Percentiles rank a stretch among this genome's conserved stretches.
Conservation (phyloP, 2,797 vertebrate genomes). For the Hephaestus fuliginosus region DNA sequence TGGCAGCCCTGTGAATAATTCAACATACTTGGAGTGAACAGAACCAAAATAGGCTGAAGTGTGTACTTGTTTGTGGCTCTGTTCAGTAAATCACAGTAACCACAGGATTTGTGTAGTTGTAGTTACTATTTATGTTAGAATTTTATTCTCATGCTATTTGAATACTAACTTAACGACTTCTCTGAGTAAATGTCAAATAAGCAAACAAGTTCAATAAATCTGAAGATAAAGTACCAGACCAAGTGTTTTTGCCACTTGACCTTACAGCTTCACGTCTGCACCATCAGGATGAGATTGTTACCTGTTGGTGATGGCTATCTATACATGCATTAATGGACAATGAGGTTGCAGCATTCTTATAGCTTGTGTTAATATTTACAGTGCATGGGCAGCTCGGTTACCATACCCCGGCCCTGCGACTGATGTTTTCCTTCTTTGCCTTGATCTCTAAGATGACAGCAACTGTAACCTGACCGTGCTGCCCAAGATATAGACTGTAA, state of each 20-base stretch:
- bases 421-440: constrained; percentile 24
- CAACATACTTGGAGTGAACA: constrained; percentile 36
- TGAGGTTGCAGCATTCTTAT: constrained; percentile 42
- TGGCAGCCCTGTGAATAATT: constrained; percentile 72
- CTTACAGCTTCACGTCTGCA: constrained; percentile 25
- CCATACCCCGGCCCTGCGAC: constrained; percentile 34
- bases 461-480: constrained; percentile 37
- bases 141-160: background rate
- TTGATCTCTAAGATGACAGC: constrained; percentile 38
- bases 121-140: background rate
- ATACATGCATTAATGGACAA: constrained; percentile 45
- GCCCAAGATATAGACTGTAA: constrained; percentile 37
- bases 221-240: background rate
- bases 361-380: constrained; percentile 58
- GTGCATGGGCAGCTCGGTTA: constrained; percentile 36
- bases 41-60: constrained; percentile 49
- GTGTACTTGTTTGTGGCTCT: constrained; percentile 37
- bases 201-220: background rate
- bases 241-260: constrained; percentile 37
- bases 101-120: background rate
- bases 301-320: constrained; percentile 43
- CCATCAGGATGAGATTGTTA: constrained; percentile 25
- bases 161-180: background rate
- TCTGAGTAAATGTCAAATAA: background rate
- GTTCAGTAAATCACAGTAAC: constrained; percentile 48